Conservation (phyloP, 2,888 invertebrate genomes). For the Agrochola litura region DNA sequence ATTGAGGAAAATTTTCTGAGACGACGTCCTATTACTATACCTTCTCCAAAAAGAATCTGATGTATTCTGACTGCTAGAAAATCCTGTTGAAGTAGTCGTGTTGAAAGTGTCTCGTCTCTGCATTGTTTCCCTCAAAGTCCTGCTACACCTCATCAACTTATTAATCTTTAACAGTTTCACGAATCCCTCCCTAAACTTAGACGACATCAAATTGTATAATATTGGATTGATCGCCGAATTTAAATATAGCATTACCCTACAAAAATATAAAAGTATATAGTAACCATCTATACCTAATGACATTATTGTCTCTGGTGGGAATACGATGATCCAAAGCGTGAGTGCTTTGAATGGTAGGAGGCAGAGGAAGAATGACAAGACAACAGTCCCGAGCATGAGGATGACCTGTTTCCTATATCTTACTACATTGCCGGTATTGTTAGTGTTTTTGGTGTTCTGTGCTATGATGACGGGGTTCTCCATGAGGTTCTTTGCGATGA, state of each 20-base stretch:
- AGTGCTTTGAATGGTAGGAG: constrained; percentile 97
- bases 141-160: constrained; percentile 85
- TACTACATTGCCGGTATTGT: constrained; percentile 89
- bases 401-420: constrained; percentile 95
- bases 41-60: constrained; percentile 92
- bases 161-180: constrained; percentile 91
- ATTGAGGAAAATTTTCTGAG: constrained; percentile 82
- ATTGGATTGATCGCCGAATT: constrained; percentile 98
- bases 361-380: constrained; percentile 97
- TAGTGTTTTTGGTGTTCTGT: constrained; percentile 89
- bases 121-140: constrained; percentile 88
- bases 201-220: constrained; percentile 97
- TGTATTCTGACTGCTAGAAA: constrained; percentile 90
- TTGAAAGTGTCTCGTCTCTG: constrained; percentile 92
- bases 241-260: constrained; percentile 96
- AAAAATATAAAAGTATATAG: constrained; percentile 95
- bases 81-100: constrained; percentile 91
- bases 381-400: constrained; percentile 97
- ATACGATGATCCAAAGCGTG: constrained; percentile 96
- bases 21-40: constrained; percentile 89
- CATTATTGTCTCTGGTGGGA: constrained; percentile 92
- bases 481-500: constrained; percentile 96
- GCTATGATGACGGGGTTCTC: constrained; percentile 94
- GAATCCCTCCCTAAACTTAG: constrained; percentile 96
- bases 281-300: constrained; percentile 95